phyloP scores from a whole-genome alignment of 2,888 invertebrate species.

The Zootermopsis nevadensis region DNA sequence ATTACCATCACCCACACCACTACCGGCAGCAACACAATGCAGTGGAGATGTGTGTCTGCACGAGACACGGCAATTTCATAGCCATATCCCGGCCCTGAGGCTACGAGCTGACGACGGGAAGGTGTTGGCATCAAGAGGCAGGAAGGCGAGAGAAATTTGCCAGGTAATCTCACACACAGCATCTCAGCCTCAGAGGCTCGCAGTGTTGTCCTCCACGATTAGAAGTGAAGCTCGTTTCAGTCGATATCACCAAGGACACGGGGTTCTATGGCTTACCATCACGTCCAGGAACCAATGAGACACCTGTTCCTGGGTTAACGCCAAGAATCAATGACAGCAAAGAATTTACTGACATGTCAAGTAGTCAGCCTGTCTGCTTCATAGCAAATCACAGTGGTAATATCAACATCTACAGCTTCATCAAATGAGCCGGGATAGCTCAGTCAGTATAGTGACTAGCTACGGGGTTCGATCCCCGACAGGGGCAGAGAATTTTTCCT shows the following conservation, averaged over 20 bases:
- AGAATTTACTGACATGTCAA: too few relatives aligned
- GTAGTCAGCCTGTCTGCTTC: too few relatives aligned
- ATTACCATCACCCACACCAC: background rate
- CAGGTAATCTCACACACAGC: constrained; percentile 33
- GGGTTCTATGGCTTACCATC: background rate
- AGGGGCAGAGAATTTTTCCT: too few relatives aligned
- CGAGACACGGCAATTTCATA: constrained; percentile 38
- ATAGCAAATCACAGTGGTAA: too few relatives aligned
- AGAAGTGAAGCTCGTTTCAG: background rate
- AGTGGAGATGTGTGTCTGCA: constrained; percentile 1
- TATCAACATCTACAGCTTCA: too few relatives aligned
- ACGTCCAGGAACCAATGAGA: background rate
- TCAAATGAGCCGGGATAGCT: too few relatives aligned
- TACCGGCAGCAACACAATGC: background rate
- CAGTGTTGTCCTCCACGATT: background rate
- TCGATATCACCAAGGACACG: background rate
- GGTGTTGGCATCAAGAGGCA: constrained; percentile 19
- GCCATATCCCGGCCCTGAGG: constrained; percentile 35
- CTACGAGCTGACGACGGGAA: constrained; percentile 10
- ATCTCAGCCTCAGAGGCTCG: background rate
- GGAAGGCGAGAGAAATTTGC: constrained; percentile 40
- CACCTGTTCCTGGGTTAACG: background rate
- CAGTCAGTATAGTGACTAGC: too few relatives aligned
- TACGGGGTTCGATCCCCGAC: too few relatives aligned
- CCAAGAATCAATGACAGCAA: too few relatives aligned